Evolutionary conservation across 2,888 invertebrate genomes (phyloP).

Genomic region (Caenorhabditis wallacei): DNA sequence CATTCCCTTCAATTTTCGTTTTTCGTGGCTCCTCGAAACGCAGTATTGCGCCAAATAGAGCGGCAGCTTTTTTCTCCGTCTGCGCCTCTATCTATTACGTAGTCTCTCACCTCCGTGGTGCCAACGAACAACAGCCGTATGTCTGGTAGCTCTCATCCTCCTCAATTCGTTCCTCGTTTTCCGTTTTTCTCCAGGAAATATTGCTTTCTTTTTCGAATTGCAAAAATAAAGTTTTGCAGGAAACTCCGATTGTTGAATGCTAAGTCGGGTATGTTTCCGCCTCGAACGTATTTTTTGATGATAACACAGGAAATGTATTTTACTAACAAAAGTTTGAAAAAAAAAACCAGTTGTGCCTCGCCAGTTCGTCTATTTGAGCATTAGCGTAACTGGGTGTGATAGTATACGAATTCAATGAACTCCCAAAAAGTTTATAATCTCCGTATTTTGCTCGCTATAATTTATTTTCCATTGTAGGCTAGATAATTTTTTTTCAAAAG

Average conservation of each 20-base stretch:
- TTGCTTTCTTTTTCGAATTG: neutral
- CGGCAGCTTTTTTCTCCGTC: conserved; percentile 16
- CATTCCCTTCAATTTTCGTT: neutral
- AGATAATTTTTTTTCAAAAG: neutral
- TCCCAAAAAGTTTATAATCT: too few relatives aligned
- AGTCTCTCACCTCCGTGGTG: conserved; percentile 1
- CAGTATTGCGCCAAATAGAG: conserved; percentile 31
- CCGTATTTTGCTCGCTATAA: conserved; percentile 26
- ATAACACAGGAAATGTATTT: too few relatives aligned
- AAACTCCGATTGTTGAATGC: conserved; percentile 31
- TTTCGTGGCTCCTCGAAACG: neutral
- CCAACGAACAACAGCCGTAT: conserved; percentile 47
- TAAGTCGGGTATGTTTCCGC: conserved; percentile 34
- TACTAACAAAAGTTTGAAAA: too few relatives aligned
- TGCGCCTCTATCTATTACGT: conserved; percentile 11
- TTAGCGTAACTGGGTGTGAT: too few relatives aligned
- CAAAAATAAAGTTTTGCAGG: conserved; percentile 4
- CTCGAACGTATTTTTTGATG: neutral
- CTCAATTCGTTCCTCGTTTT: conserved; percentile 34
- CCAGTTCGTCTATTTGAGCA: too few relatives aligned
- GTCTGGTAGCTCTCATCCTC: conserved; percentile 34
- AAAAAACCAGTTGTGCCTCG: too few relatives aligned
- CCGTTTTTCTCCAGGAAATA: conserved; percentile 10
- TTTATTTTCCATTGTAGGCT: conserved; percentile 39
- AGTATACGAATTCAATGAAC: too few relatives aligned